Percentiles rank a stretch among this genome's conserved stretches.
Evolutionary conservation across 2,113 vertebrate genomes (phyloP).

Genomic region (Varanus salvator): DNA sequence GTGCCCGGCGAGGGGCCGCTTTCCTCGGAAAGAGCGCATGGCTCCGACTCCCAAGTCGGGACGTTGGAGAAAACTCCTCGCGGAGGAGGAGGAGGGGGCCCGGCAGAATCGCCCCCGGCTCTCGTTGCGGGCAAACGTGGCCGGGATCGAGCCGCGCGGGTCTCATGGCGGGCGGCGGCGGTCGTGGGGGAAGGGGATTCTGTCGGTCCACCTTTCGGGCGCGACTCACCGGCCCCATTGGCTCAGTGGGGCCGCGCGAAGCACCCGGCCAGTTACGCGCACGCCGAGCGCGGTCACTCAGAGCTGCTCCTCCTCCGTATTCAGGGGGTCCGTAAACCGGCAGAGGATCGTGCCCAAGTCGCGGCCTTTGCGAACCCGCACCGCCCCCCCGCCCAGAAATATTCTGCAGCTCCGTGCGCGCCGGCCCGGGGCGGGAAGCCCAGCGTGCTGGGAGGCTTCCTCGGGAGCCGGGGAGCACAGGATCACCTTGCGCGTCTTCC

Average conservation of each 20-base stretch:
- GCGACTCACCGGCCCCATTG: too few species aligned
- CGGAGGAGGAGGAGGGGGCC: background rate
- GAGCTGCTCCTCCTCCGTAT: too few species aligned
- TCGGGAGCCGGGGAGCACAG: background rate
- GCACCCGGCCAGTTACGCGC: too few species aligned
- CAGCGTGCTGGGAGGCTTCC: background rate
- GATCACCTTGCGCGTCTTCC: slow-evolving; percentile 18
- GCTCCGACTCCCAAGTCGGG: background rate
- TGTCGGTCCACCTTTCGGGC: too few species aligned
- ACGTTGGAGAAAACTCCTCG: background rate
- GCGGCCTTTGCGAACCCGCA: background rate
- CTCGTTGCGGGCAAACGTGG: background rate
- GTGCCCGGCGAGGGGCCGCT: background rate
- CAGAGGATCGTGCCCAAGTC: background rate
- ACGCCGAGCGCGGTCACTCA: too few species aligned
- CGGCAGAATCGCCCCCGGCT: background rate
- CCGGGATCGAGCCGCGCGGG: background rate
- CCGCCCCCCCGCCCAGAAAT: background rate
- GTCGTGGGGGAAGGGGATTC: background rate
- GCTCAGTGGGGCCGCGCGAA: too few species aligned
- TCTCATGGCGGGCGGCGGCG: background rate
- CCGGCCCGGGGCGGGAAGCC: background rate
- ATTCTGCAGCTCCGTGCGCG: background rate
- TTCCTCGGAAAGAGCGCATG: too few species aligned
- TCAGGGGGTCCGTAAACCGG: too few species aligned